Evolutionary conservation across 2,113 vertebrate genomes (phyloP), one percentile per base, ranked within the genome.

Genomic region (Amazona vittata): DNA sequence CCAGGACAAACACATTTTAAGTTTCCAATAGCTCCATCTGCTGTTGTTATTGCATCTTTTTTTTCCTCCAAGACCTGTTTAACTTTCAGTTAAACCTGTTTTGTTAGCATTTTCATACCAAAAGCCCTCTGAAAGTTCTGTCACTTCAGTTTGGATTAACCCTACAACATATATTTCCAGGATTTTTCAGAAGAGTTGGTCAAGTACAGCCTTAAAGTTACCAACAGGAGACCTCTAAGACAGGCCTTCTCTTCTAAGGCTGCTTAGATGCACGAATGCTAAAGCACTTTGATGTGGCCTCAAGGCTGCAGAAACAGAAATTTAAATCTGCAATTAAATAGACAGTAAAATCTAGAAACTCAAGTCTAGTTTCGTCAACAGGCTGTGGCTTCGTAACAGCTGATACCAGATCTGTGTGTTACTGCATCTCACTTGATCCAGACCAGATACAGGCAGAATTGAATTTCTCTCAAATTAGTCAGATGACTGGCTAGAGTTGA

Each of bases 11-110:
- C 6, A 15, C 24, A 19, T 63, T 79, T 93, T 62, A 73, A 55
- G 64, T 44, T 91, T 96, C 86, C 89, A 94, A 90, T 10, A 96
- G 93, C 95, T 93, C 96, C 97, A 95, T 73, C 97, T 97, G 79
- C 92, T 97, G 97, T 94, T 85, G 55, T 43, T n/a, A 62, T 22
- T 39, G 53, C 57, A 59, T 5, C 29, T 50, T 73, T 86, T n/a
- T 35, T 24, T 15, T 5, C 17, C 22, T 80, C 12, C 14, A 44
- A 1, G 11, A 12, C 8, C 20, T 11, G n/a, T 11, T 52, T 25
- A 80, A 10, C 29, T 86, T 90, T 25, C 21, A 77, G n/a, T 65
- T 68, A 81, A 87, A 68, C 3, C 2, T 10, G 15, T 80, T 83
- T 57, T 80, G n/a, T 53, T 73, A 76, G 21, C 29, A 86, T 91